These are phyloP conservation scores for Falco berigora DNA, from an alignment of 2,797 vertebrate genomes.

Conservation along the genomic window DNA sequence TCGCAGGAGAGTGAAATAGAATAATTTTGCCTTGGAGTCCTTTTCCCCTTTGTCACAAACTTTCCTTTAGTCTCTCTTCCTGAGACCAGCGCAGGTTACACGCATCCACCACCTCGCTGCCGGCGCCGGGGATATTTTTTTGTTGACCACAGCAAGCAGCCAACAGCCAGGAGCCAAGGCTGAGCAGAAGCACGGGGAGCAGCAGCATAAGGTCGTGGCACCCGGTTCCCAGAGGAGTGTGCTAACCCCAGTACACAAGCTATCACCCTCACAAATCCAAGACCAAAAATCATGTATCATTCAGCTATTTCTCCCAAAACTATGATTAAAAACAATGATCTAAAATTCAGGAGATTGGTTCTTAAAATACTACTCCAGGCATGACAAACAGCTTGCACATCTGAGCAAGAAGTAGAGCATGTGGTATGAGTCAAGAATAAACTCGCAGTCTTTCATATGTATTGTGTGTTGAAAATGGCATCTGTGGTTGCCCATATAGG, in stretches of 20 bases:
- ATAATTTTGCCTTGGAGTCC: neutral
- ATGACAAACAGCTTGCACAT: neutral
- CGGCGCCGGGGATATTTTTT: neutral
- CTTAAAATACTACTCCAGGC: neutral
- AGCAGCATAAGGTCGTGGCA: neutral
- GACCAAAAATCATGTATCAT: neutral
- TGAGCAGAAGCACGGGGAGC: neutral
- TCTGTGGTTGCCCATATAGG: neutral
- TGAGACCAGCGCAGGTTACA: fast-evolving
- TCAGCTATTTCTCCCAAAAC: neutral
- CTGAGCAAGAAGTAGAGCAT: neutral
- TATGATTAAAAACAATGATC: neutral
- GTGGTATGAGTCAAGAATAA: neutral
- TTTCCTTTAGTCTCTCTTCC: neutral
- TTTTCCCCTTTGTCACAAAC: neutral
- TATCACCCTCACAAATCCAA: neutral
- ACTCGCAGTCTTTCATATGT: neutral
- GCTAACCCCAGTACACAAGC: neutral
- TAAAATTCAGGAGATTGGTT: neutral
- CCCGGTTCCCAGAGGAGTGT: fast-evolving
- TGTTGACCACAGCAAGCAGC: too few species aligned
- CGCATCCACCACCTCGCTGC: neutral
- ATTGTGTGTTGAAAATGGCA: neutral
- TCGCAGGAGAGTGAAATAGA: neutral
- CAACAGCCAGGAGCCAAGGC: neutral